phyloP scores from a whole-genome alignment of 2,888 invertebrate genomes.

The Hybos culiciformis region DNA sequence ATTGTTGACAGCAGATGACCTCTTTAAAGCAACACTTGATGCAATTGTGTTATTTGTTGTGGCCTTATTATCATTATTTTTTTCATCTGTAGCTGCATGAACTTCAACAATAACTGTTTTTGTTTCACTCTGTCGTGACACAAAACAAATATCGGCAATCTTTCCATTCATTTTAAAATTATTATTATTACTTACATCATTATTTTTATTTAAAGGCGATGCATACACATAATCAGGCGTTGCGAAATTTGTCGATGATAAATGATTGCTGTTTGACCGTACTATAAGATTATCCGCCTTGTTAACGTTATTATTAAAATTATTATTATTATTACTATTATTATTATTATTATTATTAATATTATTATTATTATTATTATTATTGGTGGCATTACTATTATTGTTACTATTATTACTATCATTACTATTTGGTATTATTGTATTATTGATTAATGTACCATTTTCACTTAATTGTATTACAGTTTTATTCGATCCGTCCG shows the following conservation, averaged over 20 bases:
- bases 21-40: background rate
- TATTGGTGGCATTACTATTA: background rate
- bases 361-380: background rate
- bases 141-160: slow-evolving; percentile 35
- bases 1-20: slow-evolving; percentile 1
- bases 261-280: slow-evolving; percentile 17
- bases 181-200: background rate
- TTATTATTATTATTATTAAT: background rate
- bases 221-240: slow-evolving; percentile 11
- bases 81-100: slow-evolving; percentile 35
- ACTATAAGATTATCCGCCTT: slow-evolving; percentile 12
- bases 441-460: slow-evolving; percentile 57
- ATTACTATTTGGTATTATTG: slow-evolving; percentile 24
- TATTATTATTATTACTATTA: background rate
- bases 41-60: background rate
- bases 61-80: background rate
- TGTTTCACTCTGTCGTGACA: slow-evolving; percentile 37
- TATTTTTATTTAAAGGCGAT: background rate
- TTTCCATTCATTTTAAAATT: slow-evolving; percentile 18
- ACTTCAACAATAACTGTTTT: slow-evolving; percentile 66
- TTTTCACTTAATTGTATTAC: slow-evolving; percentile 59
- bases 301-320: slow-evolving; percentile 5
- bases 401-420: slow-evolving; percentile 10
- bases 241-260: slow-evolving; percentile 13
- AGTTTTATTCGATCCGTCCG: slow-evolving; percentile 44